Percentiles rank a stretch among this genome's conserved stretches.
These are phyloP conservation scores for Motacilla tschutschensis DNA, from an alignment of 2,113 vertebrate species.

Conservation along the genomic window DNA sequence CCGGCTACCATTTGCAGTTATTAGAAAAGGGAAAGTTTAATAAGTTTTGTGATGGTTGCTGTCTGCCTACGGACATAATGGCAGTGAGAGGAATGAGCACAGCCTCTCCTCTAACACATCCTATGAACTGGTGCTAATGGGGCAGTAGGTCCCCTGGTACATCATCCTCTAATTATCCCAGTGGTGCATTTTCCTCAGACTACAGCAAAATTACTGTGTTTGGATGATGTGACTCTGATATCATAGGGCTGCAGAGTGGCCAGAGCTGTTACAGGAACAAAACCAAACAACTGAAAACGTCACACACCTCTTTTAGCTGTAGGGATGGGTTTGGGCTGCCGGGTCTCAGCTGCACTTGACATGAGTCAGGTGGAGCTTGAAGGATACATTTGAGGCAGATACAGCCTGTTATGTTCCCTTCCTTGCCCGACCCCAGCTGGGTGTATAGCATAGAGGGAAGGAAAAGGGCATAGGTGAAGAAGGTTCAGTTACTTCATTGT, in stretches of 20 bases:
- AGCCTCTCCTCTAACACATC: background rate
- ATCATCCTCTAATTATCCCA: background rate
- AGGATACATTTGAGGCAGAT: background rate
- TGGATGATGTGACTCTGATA: slow-evolving; percentile 14
- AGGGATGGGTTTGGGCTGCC: background rate
- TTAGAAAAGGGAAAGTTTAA: background rate
- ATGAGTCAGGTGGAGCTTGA: background rate
- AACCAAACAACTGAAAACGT: background rate
- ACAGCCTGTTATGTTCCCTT: accelerated
- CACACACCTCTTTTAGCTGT: background rate
- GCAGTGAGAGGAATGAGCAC: background rate
- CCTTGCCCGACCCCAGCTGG: background rate
- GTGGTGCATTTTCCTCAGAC: background rate
- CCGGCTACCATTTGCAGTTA: background rate
- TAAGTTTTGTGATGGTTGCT: background rate
- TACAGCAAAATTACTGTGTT: background rate
- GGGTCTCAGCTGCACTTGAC: background rate
- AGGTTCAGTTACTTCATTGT: background rate
- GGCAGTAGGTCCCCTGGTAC: background rate
- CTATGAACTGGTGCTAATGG: background rate
- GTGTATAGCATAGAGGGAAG: background rate
- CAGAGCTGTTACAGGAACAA: background rate
- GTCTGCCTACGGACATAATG: background rate
- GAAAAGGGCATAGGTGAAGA: background rate
- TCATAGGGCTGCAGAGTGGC: background rate